These are phyloP conservation scores for Champsocephalus esox DNA, from an alignment of 2,797 vertebrate genomes.

Conservation along the genomic window DNA sequence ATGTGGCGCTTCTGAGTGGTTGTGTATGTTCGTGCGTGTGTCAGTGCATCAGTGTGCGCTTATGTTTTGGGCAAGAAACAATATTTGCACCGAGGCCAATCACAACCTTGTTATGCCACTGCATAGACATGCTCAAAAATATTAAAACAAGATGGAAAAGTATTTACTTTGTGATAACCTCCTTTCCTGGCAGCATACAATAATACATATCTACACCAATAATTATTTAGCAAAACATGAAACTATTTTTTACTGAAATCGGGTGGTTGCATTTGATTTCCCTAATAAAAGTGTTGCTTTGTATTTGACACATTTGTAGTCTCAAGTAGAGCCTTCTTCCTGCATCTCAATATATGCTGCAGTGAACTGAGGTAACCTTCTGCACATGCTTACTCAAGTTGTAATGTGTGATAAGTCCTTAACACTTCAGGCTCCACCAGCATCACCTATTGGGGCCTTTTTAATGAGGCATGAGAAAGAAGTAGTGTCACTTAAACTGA, in stretches of 20 bases:
- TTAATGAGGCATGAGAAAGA: slow-evolving; percentile 1
- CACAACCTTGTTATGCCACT: too few species aligned
- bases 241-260: neutral
- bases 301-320: slow-evolving; percentile 14
- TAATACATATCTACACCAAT: neutral
- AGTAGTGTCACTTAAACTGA: slow-evolving; percentile 3
- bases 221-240: neutral
- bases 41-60: too few species aligned
- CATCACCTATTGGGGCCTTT: slow-evolving; percentile 1
- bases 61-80: too few species aligned
- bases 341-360: slow-evolving; percentile 18
- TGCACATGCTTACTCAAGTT: slow-evolving; percentile 20
- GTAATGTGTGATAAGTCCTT: slow-evolving; percentile 17
- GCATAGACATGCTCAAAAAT: neutral
- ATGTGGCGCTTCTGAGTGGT: too few species aligned
- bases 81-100: too few species aligned
- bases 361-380: slow-evolving; percentile 18
- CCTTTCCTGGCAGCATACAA: neutral
- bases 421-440: slow-evolving; percentile 26
- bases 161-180: neutral
- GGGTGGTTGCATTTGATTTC: neutral
- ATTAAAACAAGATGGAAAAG: neutral
- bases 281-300: neutral
- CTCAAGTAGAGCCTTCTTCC: neutral
- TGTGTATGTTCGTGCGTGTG: too few species aligned